These are phyloP conservation scores for Andricus quercusramuli DNA, from an alignment of 2,888 invertebrate species.

Conservation along the genomic window DNA sequence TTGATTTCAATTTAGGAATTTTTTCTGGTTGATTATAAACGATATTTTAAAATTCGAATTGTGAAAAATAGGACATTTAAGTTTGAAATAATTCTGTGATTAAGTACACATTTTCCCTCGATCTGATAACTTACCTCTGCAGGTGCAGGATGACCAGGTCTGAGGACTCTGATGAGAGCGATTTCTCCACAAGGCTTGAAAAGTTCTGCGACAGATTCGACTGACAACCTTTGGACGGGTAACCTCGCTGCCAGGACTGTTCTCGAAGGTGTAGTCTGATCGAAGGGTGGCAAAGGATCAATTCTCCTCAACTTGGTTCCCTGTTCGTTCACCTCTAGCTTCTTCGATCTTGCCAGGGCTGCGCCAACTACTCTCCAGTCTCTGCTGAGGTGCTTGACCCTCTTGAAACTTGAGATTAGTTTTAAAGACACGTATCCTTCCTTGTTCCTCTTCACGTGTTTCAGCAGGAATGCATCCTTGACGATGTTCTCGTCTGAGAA, in stretches of 20 bases:
- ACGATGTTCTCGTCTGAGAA: slow-evolving; percentile 97
- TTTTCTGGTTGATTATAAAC: too few species aligned
- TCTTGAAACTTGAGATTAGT: slow-evolving; percentile 95
- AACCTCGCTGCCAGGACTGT: slow-evolving; percentile 93
- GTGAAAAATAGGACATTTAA: too few species aligned
- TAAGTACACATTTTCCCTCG: not conserved
- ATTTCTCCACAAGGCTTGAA: slow-evolving; percentile 95
- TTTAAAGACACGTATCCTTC: slow-evolving; percentile 97
- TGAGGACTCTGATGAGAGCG: slow-evolving; percentile 90
- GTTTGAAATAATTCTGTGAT: too few species aligned
- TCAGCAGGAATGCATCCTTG: slow-evolving; percentile 96
- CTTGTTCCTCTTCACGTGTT: slow-evolving; percentile 96
- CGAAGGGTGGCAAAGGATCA: slow-evolving; percentile 92
- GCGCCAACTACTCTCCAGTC: slow-evolving; percentile 96
- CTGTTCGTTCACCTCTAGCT: slow-evolving; percentile 92
- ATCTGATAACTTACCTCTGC: slow-evolving; percentile 81
- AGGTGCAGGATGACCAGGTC: slow-evolving; percentile 94
- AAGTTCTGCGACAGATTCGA: slow-evolving; percentile 94
- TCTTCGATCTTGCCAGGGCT: slow-evolving; percentile 88
- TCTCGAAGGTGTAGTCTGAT: slow-evolving; percentile 95
- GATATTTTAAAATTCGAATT: too few species aligned
- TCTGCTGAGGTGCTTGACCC: slow-evolving; percentile 95
- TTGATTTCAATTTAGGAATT: not conserved
- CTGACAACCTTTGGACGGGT: slow-evolving; percentile 90
- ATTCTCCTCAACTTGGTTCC: slow-evolving; percentile 93